Conservation (phyloP, 2,888 invertebrate species). For the Drosophila colorata region DNA sequence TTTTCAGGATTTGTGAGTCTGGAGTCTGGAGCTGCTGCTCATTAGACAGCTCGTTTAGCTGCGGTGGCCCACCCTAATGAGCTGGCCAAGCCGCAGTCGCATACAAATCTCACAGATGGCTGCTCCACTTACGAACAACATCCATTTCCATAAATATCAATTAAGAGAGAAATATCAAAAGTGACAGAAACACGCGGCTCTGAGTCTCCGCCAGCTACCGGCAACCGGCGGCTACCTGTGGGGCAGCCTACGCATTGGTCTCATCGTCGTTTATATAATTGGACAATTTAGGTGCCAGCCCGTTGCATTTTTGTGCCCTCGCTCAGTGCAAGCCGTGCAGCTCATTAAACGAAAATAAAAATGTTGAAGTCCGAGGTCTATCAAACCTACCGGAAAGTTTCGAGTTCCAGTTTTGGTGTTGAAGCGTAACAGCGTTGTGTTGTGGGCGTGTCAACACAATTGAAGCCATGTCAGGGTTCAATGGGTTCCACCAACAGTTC, state of each 20-base stretch:
- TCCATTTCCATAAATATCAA: constrained; percentile 78
- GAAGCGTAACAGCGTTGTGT: constrained; percentile 45
- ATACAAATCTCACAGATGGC: constrained; percentile 62
- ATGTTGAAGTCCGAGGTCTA: constrained; percentile 17
- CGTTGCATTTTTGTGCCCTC: constrained; percentile 8
- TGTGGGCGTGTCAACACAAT: constrained; percentile 63
- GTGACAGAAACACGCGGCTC: constrained; percentile 55
- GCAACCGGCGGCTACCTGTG: constrained; percentile 49
- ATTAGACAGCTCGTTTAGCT: constrained; percentile 15
- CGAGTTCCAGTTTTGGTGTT: constrained; percentile 62
- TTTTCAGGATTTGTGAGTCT: constrained; percentile 7
- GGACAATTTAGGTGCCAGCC: constrained; percentile 66
- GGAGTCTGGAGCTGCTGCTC: constrained; percentile 11
- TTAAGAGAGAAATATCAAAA: constrained; percentile 67
- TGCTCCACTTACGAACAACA: constrained; percentile 63
- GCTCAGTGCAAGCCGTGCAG: constrained; percentile 6
- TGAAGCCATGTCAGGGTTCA: constrained; percentile 42
- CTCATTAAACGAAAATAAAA: constrained; percentile 61
- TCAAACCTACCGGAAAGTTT: constrained; percentile 9
- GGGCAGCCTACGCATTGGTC: constrained; percentile 56
- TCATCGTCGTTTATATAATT: constrained; percentile 54
- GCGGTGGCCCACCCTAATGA: constrained; percentile 38
- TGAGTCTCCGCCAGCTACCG: constrained; percentile 25
- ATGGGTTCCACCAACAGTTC: constrained; percentile 26
- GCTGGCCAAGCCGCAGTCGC: constrained; percentile 29